phyloP scores from a whole-genome alignment of 2,797 vertebrate species.

The Microtus californicus region DNA sequence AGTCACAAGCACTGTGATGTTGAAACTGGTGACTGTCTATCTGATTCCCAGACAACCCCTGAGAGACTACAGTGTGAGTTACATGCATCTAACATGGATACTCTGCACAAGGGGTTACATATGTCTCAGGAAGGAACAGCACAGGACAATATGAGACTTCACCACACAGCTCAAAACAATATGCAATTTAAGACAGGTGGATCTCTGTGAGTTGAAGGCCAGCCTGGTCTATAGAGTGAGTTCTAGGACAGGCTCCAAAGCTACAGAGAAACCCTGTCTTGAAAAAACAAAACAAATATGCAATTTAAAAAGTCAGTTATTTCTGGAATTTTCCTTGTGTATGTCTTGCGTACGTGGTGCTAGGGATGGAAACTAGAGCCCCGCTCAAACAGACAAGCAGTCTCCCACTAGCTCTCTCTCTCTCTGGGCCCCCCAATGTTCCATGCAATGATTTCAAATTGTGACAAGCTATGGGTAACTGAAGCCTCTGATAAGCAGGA shows the following conservation, averaged over 20 bases:
- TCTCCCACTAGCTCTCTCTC: no score
- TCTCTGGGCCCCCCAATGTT: not conserved
- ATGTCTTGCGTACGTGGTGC: not conserved
- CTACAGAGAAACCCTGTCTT: no score
- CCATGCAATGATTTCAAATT: not conserved
- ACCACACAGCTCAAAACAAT: not conserved
- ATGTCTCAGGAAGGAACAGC: not conserved
- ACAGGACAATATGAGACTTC: not conserved
- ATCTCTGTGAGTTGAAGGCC: no score
- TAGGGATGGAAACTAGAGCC: not conserved
- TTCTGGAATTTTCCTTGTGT: not conserved
- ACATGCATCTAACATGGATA: not conserved
- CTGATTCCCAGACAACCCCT: not conserved
- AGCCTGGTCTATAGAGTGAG: no score
- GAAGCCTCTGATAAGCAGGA: not conserved
- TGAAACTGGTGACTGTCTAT: not conserved
- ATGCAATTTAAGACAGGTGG: not conserved
- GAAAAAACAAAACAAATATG: not conserved
- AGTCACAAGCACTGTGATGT: not conserved
- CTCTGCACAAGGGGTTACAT: not conserved
- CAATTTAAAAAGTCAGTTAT: not conserved
- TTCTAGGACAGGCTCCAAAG: no score
- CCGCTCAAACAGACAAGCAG: not conserved
- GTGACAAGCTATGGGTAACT: not conserved
- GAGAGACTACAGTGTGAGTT: not conserved